Evolutionary conservation across 2,888 invertebrate species (phyloP), one percentile per base, ranked within the genome.

Genomic region (Ophioninae sp.): DNA sequence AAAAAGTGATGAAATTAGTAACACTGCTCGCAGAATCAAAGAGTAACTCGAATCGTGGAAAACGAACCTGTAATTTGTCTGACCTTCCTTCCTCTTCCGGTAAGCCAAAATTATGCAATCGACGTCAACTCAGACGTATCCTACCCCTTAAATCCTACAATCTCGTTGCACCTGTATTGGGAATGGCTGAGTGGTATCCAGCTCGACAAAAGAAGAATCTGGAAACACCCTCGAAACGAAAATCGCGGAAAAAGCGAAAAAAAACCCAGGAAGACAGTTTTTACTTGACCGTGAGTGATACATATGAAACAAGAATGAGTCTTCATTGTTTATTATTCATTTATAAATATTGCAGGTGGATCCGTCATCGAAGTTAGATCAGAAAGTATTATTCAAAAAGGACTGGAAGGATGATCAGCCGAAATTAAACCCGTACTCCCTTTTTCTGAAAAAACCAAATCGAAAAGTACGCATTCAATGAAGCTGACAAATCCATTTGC

Each of bases 11-110:
- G 23, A 88, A 87, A 75, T 86, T 92, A 76, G 86, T 90, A 56
- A 88, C 89, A 79, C 86, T 91, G 64, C 87, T 92, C 44, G 83
- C 86, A 6, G 90, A 92, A 20, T 92, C 91, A 6, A 91, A 87
- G 80, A 86, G 85, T 77, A 91, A 91, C 83, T 87, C 91, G 77
- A 77, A 85, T 82, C 84, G 89, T 23, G 82, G 85, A 59, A 82
- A 77, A 44, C 78, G 71, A 44, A 22, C 71, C 56, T 86, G 83
- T 44, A 88, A 88, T 22, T 83, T 87, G 37, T 87, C 89, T 88
- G 81, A 91, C 81, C 87, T 89, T 41, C 23, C 87, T 80, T 90
- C 90, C 77, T 89, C 90, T 85, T 76, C 86, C n/a, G 82, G 88
- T 86, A 91, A 92, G 92, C 87, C 89, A 10, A 85, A 85, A 17